Percentiles rank a stretch among this genome's conserved stretches.
These are phyloP conservation scores for Carcinoscorpius rotundicauda DNA, from an alignment of 1,140 invertebrate genomes.

Conservation along the genomic window DNA sequence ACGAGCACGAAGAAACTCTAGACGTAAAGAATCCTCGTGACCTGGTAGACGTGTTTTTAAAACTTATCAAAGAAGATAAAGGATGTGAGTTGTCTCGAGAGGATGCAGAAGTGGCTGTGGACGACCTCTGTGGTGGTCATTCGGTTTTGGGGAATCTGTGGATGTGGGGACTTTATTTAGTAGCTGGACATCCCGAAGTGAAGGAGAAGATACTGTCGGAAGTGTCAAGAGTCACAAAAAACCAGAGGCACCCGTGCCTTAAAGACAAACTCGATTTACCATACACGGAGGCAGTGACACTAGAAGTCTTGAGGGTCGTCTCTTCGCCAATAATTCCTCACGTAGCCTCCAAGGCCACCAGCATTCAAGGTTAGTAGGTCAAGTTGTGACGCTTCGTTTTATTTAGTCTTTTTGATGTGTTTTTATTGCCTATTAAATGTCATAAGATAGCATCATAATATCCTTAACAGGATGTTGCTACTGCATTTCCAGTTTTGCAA, in stretches of 20 bases:
- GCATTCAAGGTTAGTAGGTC: conserved; percentile 44
- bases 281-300: conserved; percentile 66
- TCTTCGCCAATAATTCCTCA: conserved; percentile 84
- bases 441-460: too few species aligned
- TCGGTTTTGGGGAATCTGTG: conserved; percentile 72
- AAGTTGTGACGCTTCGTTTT: too few species aligned
- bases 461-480: too few species aligned
- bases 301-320: conserved; percentile 61
- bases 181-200: conserved; percentile 45
- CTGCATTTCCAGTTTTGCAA: too few species aligned
- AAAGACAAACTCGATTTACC: conserved; percentile 54
- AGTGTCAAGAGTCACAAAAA: conserved; percentile 16
- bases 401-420: too few species aligned
- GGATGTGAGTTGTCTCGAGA: conserved; percentile 12
- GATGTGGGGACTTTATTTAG: conserved; percentile 49
- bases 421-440: too few species aligned
- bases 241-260: conserved; percentile 29
- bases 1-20: conserved; percentile 22
- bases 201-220: conserved; percentile 39
- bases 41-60: conserved; percentile 22
- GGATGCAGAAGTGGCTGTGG: conserved; percentile 22
- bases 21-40: conserved; percentile 25
- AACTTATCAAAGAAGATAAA: conserved; percentile 15
- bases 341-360: conserved; percentile 60
- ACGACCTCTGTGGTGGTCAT: conserved; percentile 60